These are phyloP conservation scores for Thecocarcelia acutangulata DNA, from an alignment of 2,888 invertebrate species.

Conservation along the genomic window DNA sequence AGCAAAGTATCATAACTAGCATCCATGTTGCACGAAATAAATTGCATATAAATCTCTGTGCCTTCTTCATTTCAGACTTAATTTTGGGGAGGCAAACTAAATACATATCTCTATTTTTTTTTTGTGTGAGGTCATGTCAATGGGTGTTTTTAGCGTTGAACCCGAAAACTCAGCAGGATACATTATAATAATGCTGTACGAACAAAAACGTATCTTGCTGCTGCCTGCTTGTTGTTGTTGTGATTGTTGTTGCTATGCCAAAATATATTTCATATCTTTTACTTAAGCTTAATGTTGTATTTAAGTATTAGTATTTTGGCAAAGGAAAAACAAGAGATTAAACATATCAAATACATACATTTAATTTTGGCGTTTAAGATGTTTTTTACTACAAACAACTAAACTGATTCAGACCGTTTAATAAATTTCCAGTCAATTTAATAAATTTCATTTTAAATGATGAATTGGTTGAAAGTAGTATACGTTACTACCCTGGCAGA, in stretches of 20 bases:
- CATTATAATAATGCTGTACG: slow-evolving; percentile 29
- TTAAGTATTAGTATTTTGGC: slow-evolving; percentile 31
- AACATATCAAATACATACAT: background rate
- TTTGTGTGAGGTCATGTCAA: slow-evolving; percentile 51
- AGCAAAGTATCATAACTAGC: slow-evolving; percentile 5
- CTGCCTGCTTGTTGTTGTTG: slow-evolving; percentile 11
- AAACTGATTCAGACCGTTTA: no score
- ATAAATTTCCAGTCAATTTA: no score
- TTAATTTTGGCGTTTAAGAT: slow-evolving; percentile 1
- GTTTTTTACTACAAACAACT: background rate
- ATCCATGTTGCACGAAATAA: slow-evolving; percentile 11
- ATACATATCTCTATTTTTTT: background rate
- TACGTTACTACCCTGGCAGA: no score
- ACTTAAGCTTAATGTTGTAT: slow-evolving; percentile 11
- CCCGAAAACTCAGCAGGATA: slow-evolving; percentile 38
- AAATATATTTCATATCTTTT: slow-evolving; percentile 20
- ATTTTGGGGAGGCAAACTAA: slow-evolving; percentile 21
- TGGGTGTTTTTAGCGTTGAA: slow-evolving; percentile 44
- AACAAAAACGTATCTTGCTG: slow-evolving; percentile 7
- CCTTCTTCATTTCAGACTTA: background rate
- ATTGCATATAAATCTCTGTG: slow-evolving; percentile 2
- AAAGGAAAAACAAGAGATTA: slow-evolving; percentile 25
- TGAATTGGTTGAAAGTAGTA: no score
- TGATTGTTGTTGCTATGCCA: slow-evolving; percentile 18
- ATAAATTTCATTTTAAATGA: no score